Percentiles rank a stretch among this genome's conserved stretches.
These are phyloP conservation scores for Pristiophorus japonicus DNA, from an alignment of 2,113 vertebrate genomes.

Conservation along the genomic window DNA sequence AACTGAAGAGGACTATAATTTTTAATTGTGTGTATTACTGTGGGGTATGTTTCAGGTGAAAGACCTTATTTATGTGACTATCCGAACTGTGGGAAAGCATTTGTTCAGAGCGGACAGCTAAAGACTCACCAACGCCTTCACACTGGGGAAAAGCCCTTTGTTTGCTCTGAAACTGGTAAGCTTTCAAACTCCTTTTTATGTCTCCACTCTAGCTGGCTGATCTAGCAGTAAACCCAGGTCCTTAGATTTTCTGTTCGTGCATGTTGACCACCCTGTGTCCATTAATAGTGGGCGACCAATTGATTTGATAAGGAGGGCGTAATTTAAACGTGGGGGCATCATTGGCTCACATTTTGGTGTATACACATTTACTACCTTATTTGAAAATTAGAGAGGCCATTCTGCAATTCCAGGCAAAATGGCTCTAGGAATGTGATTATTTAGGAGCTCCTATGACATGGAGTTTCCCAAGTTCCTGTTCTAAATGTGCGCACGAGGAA, in stretches of 20 bases:
- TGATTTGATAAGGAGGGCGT: not conserved
- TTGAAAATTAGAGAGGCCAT: not conserved
- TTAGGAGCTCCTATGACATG: not conserved
- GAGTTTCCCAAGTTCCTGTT: not conserved
- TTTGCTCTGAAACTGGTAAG: constrained; percentile 91
- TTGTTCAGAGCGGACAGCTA: constrained; percentile 95
- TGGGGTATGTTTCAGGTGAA: constrained; percentile 65
- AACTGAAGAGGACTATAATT: constrained; percentile 26
- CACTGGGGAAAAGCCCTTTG: constrained; percentile 95
- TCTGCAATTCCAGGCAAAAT: not conserved
- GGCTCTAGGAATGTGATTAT: not conserved
- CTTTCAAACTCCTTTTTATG: not conserved
- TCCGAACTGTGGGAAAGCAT: constrained; percentile 92
- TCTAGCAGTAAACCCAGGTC: no score
- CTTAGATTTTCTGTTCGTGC: not conserved
- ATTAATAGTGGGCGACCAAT: not conserved
- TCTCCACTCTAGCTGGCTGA: not conserved
- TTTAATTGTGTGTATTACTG: not conserved
- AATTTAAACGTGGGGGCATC: not conserved
- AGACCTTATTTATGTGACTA: constrained; percentile 94
- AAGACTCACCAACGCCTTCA: constrained; percentile 97
- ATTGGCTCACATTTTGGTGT: no score
- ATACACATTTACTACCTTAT: not conserved
- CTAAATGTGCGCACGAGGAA: not conserved
- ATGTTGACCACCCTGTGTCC: not conserved